Evolutionary conservation across 2,113 vertebrate species (phyloP).

Genomic region (Labrus mixtus): DNA sequence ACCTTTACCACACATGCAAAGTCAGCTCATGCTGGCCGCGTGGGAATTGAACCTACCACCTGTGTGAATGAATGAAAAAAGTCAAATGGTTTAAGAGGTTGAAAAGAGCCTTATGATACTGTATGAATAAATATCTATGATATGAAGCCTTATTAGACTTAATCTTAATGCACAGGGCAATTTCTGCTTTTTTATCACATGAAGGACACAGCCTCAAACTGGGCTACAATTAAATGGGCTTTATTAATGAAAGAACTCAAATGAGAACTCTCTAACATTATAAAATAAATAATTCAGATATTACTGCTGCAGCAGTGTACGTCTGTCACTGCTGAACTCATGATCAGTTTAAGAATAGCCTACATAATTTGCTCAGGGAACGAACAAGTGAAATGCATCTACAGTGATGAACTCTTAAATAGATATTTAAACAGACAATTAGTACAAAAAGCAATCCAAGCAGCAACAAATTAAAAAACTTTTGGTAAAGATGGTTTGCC

Average conservation of each 20-base stretch:
- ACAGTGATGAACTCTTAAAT: too few species aligned
- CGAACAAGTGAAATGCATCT: too few species aligned
- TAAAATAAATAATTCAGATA: neutral
- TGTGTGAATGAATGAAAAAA: neutral
- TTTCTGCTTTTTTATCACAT: neutral
- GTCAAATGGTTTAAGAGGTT: neutral
- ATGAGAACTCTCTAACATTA: neutral
- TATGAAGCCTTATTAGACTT: too few species aligned
- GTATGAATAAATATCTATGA: too few species aligned
- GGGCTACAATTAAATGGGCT: neutral
- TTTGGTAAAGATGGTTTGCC: too few species aligned
- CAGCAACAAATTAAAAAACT: too few species aligned
- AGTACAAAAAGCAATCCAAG: too few species aligned
- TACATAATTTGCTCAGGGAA: too few species aligned
- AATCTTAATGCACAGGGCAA: neutral
- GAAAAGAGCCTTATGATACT: too few species aligned
- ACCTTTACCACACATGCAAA: neutral
- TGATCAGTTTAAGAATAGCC: too few species aligned
- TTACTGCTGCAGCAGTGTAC: neutral
- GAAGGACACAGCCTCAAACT: neutral
- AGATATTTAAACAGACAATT: too few species aligned
- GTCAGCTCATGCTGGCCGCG: neutral
- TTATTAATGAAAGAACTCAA: neutral
- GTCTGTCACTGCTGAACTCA: neutral
- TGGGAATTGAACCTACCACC: neutral